A percentile compares a stretch with the other conserved stretches of the same genome.
These are phyloP conservation scores for Clavelina lepadiformis DNA, from an alignment of 23 tunicate species.

Conservation along the genomic window DNA sequence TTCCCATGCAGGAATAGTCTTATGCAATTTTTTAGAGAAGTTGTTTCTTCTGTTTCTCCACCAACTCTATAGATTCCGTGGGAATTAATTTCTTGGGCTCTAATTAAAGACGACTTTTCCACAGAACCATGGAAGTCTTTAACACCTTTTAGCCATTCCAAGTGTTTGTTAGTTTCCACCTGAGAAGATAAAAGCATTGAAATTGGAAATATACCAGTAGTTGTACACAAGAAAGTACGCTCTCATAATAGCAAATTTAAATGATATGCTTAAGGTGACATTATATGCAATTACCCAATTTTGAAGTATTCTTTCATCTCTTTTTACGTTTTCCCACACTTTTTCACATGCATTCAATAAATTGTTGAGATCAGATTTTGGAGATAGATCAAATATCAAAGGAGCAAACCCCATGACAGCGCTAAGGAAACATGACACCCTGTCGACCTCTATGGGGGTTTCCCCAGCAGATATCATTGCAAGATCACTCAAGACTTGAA, in stretches of 20 bases:
- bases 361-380: not conserved
- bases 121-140: conserved; percentile 56
- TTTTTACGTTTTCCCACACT: conserved; percentile 12
- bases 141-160: conserved; percentile 47
- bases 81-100: conserved; percentile 48
- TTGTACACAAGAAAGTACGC: too few relatives aligned
- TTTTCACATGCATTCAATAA: conserved; percentile 10
- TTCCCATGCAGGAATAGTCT: conserved; percentile 1
- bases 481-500: conserved; percentile 72
- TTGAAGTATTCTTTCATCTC: conserved; percentile 3
- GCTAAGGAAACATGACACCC: conserved; percentile 61
- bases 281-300: conserved; percentile 20
- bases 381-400: conserved; percentile 37
- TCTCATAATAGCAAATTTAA: too few relatives aligned
- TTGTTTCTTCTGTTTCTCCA: not conserved
- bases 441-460: conserved; percentile 48
- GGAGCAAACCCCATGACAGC: conserved; percentile 74
- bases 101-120: conserved; percentile 43
- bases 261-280: not conserved
- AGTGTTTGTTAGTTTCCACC: conserved; percentile 13
- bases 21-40: conserved; percentile 41
- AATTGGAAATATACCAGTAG: too few relatives aligned
- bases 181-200: conserved; percentile 1
- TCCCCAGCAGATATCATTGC: conserved; percentile 91
- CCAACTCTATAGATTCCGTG: conserved; percentile 44